Percentiles rank a stretch among this genome's conserved stretches.
Evolutionary conservation across 2,797 vertebrate species (phyloP).

Genomic region (Gephyroberyx darwinii): DNA sequence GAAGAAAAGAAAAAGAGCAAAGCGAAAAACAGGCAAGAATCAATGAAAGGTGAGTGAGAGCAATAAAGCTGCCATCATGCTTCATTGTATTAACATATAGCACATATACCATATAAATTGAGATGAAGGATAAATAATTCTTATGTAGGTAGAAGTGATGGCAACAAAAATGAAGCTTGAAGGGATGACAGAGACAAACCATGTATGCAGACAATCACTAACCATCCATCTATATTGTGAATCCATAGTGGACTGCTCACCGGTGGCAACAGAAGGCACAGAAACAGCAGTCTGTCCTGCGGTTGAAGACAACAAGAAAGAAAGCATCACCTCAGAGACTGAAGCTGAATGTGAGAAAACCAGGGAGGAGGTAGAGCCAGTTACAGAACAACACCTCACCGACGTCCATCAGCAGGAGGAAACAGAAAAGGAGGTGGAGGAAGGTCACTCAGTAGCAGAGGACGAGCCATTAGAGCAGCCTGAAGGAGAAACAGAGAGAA

Average conservation of each 20-base stretch:
- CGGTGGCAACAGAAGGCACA: slow-evolving; percentile 48
- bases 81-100: too few species aligned
- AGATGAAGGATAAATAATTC: too few species aligned
- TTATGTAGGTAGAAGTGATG: too few species aligned
- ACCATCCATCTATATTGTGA: slow-evolving; percentile 10
- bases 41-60: slow-evolving; percentile 53
- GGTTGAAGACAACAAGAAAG: slow-evolving; percentile 68
- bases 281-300: slow-evolving; percentile 23
- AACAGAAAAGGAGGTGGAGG: slow-evolving; percentile 52
- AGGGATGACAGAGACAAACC: neutral
- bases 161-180: neutral
- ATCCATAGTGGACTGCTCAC: slow-evolving; percentile 57
- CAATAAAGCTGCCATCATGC: neutral
- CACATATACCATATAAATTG: too few species aligned
- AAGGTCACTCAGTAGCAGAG: slow-evolving; percentile 37
- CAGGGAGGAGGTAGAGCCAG: slow-evolving; percentile 38
- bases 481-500: slow-evolving; percentile 32
- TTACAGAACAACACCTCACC: neutral
- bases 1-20: slow-evolving; percentile 64
- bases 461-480: slow-evolving; percentile 51
- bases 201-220: neutral
- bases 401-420: slow-evolving; percentile 74
- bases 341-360: slow-evolving; percentile 54
- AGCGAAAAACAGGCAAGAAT: slow-evolving; percentile 44
- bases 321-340: slow-evolving; percentile 76